Evolutionary conservation across 2,113 vertebrate genomes (phyloP).

Genomic region (Isurus oxyrinchus): DNA sequence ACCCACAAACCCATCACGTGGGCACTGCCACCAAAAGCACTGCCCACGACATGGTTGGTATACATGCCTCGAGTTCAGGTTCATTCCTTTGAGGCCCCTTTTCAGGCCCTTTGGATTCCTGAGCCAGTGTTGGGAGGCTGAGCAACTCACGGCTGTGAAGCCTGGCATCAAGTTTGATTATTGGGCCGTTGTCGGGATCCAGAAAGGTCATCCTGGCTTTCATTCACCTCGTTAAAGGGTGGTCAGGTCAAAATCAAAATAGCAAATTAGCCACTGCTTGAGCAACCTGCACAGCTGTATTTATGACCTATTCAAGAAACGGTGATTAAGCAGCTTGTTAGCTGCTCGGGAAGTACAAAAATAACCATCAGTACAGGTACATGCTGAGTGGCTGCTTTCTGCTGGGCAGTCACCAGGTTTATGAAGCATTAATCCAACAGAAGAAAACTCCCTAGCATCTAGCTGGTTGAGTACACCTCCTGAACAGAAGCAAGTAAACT

Average conservation of each 20-base stretch:
- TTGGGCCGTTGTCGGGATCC: neutral
- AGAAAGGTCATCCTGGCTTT: neutral
- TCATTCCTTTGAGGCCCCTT: neutral
- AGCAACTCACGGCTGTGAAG: neutral
- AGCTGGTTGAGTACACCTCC: neutral
- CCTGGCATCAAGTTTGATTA: neutral
- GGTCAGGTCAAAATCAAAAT: neutral
- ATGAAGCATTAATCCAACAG: constrained; percentile 7
- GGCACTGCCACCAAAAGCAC: neutral
- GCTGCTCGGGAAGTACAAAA: neutral
- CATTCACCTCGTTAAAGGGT: neutral
- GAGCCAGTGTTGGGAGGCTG: neutral
- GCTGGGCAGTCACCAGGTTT: neutral
- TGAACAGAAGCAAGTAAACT: neutral
- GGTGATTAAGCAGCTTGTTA: constrained; percentile 31
- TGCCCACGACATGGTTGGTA: neutral
- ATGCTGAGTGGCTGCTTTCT: constrained; percentile 22
- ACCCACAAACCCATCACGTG: neutral
- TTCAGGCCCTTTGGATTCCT: neutral
- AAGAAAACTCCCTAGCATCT: neutral
- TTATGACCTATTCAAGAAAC: neutral
- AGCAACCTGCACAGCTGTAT: neutral
- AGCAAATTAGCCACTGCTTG: neutral
- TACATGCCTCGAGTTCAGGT: neutral
- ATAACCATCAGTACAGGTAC: neutral